These are phyloP conservation scores for Aphrophora alni DNA, from an alignment of 2,888 invertebrate species.

Conservation along the genomic window DNA sequence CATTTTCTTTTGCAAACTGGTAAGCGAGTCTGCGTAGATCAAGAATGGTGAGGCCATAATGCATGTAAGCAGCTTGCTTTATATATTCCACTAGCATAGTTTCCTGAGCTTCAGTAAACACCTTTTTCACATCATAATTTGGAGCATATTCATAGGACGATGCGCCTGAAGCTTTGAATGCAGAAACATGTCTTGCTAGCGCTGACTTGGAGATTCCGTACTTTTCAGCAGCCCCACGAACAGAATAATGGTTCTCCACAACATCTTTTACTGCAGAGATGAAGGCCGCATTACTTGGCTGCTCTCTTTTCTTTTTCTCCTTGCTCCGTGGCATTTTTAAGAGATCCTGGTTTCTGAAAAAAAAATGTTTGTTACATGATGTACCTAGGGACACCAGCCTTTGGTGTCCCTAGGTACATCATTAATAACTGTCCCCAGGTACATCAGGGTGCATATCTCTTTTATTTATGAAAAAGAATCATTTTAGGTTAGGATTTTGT, in stretches of 20 bases:
- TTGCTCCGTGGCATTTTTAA: constrained; percentile 27
- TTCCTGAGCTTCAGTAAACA: constrained; percentile 34
- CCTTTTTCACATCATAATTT: too few species aligned
- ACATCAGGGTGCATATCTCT: background rate
- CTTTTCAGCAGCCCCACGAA: too few species aligned
- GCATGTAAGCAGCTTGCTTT: constrained; percentile 36
- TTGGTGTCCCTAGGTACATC: constrained; percentile 19
- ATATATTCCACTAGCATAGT: constrained; percentile 38
- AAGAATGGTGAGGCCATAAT: too few species aligned
- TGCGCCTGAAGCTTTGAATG: constrained; percentile 26
- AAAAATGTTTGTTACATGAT: background rate
- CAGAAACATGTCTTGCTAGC: constrained; percentile 21
- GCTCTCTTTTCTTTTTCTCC: constrained; percentile 23
- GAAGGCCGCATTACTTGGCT: constrained; percentile 29
- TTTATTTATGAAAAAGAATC: constrained; percentile 18
- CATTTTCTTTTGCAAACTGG: constrained; percentile 43
- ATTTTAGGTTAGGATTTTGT: constrained; percentile 25
- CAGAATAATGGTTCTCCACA: constrained; percentile 27
- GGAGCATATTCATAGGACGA: background rate
- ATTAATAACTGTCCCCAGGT: constrained; percentile 23
- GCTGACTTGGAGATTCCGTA: constrained; percentile 31
- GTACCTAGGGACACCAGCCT: constrained; percentile 21
- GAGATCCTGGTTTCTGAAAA: constrained; percentile 17
- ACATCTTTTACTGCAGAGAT: constrained; percentile 25
- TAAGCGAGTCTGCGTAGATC: constrained; percentile 43